phyloP scores from a whole-genome alignment of 2,888 invertebrate genomes.

The Drosophila buzzatii region DNA sequence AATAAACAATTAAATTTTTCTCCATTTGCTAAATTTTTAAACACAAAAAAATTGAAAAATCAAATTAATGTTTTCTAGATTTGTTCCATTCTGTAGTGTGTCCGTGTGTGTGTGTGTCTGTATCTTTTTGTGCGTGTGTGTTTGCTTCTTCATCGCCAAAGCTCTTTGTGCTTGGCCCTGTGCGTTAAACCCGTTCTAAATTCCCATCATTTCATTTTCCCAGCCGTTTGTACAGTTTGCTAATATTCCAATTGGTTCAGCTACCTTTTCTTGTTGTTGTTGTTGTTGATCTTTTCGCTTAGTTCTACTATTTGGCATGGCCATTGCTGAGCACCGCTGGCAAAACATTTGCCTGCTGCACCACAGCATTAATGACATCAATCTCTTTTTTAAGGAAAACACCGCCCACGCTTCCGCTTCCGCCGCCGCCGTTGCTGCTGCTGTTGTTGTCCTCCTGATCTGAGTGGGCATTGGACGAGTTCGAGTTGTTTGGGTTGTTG shows the following conservation, averaged over 20 bases:
- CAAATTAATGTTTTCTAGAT: constrained; percentile 12
- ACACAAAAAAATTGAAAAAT: constrained; percentile 14
- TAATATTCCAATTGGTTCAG: constrained; percentile 17
- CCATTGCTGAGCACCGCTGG: constrained; percentile 85
- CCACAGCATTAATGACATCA: constrained; percentile 85
- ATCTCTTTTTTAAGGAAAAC: constrained; percentile 85
- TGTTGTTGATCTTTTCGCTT: constrained; percentile 7
- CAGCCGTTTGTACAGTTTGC: constrained; percentile 14
- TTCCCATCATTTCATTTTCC: neutral
- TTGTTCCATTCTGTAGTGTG: constrained; percentile 12
- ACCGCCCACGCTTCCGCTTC: constrained; percentile 40
- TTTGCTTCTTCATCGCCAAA: neutral
- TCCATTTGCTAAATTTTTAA: constrained; percentile 8
- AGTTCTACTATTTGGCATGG: constrained; percentile 84
- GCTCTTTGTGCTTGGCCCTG: constrained; percentile 2
- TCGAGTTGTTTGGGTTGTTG: constrained; percentile 9
- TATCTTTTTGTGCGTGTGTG: neutral
- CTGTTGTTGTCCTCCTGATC: constrained; percentile 10
- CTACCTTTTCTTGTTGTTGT: constrained; percentile 13
- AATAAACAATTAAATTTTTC: constrained; percentile 6
- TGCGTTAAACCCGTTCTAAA: neutral
- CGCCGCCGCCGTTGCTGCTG: constrained; percentile 10
- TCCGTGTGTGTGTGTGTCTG: constrained; percentile 6
- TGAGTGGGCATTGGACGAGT: neutral
- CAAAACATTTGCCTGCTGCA: constrained; percentile 85